These are phyloP conservation scores for Neotragus moschatus DNA, from an alignment of 2,113 vertebrate genomes.

Conservation along the genomic window DNA sequence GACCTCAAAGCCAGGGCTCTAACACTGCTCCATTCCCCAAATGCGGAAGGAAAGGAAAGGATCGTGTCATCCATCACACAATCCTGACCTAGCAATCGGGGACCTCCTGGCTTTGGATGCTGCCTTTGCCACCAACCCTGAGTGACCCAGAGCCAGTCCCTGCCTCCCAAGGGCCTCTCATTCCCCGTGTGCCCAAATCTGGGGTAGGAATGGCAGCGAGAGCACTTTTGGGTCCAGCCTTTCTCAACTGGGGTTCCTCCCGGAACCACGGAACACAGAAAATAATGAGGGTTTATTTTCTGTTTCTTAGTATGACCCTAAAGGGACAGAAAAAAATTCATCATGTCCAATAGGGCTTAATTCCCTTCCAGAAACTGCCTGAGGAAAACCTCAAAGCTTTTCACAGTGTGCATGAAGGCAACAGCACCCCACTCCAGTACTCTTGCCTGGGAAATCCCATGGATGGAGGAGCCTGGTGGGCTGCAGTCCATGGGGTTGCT, in stretches of 20 bases:
- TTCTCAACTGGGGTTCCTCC: background rate
- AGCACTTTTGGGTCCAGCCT: background rate
- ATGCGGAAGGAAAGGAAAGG: background rate
- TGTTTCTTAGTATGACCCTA: background rate
- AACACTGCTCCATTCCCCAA: background rate
- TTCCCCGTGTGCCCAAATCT: background rate
- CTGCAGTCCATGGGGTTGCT: too few relatives aligned
- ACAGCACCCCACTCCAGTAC: too few relatives aligned
- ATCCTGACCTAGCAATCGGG: background rate
- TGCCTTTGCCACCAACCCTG: background rate
- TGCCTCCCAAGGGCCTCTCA: background rate
- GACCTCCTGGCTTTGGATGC: background rate
- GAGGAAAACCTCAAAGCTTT: background rate
- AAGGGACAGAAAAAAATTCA: background rate
- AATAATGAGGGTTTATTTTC: background rate
- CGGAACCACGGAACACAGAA: background rate
- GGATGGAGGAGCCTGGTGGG: too few relatives aligned
- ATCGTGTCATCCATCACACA: accelerated
- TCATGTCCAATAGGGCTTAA: background rate
- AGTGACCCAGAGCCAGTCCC: background rate
- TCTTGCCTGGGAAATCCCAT: too few relatives aligned
- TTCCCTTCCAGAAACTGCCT: background rate
- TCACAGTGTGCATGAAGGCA: background rate
- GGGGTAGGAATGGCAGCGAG: background rate
- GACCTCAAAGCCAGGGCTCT: background rate